Base-by-base conservation (phyloP, 1,140 invertebrate genomes). In the Pseudomyrmex pallidus region DNA sequence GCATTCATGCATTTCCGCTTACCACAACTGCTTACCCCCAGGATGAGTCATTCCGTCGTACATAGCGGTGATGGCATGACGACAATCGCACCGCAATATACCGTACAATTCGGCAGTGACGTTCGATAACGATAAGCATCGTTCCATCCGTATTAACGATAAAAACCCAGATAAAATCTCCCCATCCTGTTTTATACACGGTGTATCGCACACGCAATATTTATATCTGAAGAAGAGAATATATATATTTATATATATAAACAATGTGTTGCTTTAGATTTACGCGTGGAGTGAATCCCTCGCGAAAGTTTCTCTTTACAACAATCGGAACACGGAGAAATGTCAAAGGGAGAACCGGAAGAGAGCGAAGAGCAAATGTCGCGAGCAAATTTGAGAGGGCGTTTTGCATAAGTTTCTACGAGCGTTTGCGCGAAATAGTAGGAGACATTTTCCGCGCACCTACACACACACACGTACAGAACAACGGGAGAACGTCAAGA, bases 31-130 rank as follows among this genome's bases (percentile, higher is more conserved):
- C 35, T 54, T 54, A 57, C 73, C 54, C 80, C 56, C 54, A 50
- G 80, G 67, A 87, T 87, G 85, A 87, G 87, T 87, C 85, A 87
- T 66, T 87, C 25, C 66, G 48, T 76, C 66, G 66, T 80, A 54
- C 17, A 66, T 35, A 20, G 67, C 80, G 67, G 80, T 73, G 83
- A 87, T 35, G 35, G 35, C 35, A 35, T 35, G 35, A 35, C 35
- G 83, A 87, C 67, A 76, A 87, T 62, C 66, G 46, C 44, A 35
- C 20, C 64, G 76, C 44, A 56, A 70, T 35, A 35, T 35, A 35
- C 35, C 64, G 64, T 78, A 86, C 84, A 87, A 54, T 72, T 2
- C 17, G 52, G 46, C 35, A 64, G 46, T 67, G 64, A 59, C 67
- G 73, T 87, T 66, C 25, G 62, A 77, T 72, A 64, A 87, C 72